Evolutionary conservation across 1,140 invertebrate species (phyloP).

Genomic region (Nasonia longicornis): DNA sequence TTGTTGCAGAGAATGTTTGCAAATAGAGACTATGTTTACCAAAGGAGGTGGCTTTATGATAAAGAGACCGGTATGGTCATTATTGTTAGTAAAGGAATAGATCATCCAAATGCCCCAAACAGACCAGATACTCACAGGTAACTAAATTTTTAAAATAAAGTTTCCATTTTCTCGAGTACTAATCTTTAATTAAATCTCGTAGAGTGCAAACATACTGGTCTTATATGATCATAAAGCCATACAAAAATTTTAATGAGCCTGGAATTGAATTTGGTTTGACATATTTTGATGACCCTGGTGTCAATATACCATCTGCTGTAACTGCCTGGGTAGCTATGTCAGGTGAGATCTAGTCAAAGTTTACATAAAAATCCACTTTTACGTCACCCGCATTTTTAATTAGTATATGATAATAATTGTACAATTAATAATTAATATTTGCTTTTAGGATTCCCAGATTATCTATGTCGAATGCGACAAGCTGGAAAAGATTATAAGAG

Average conservation of each 20-base stretch:
- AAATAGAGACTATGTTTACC: slow-evolving; percentile 89
- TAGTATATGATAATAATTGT: background rate
- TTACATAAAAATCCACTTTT: slow-evolving; percentile 23
- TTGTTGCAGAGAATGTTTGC: slow-evolving; percentile 78
- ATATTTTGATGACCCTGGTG: slow-evolving; percentile 88
- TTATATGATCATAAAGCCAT: slow-evolving; percentile 85
- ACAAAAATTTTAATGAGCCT: slow-evolving; percentile 73
- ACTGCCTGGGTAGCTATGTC: slow-evolving; percentile 76
- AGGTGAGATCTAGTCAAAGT: slow-evolving; percentile 51
- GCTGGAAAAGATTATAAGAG: slow-evolving; percentile 66
- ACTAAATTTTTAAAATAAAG: slow-evolving; percentile 15
- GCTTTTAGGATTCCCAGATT: slow-evolving; percentile 66
- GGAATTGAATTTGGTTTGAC: slow-evolving; percentile 88
- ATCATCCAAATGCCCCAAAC: slow-evolving; percentile 73
- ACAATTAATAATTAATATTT: slow-evolving; percentile 29
- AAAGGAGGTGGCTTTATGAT: slow-evolving; percentile 78
- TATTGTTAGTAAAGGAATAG: slow-evolving; percentile 74
- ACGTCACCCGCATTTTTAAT: slow-evolving; percentile 2
- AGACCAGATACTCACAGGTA: slow-evolving; percentile 72
- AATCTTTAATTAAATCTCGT: slow-evolving; percentile 35
- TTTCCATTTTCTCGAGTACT: background rate
- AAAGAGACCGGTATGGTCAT: slow-evolving; percentile 70
- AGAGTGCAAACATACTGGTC: slow-evolving; percentile 87
- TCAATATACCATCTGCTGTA: slow-evolving; percentile 76
- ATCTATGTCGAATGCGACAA: slow-evolving; percentile 67